Conservation (phyloP, 2,888 invertebrate genomes). For the Nomada ruficornis region DNA sequence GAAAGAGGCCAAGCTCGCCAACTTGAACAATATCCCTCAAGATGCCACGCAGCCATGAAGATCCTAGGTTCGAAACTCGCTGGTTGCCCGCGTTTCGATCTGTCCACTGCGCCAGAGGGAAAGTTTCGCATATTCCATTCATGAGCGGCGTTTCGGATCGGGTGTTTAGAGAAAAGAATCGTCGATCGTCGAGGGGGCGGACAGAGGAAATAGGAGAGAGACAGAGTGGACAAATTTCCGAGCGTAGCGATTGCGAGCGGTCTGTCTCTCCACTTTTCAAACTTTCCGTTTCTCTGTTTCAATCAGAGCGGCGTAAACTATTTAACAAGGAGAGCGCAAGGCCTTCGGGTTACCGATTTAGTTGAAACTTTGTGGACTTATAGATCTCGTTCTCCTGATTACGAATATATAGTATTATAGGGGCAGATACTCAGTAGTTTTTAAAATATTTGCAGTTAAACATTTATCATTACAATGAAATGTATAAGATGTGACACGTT, state of each 20-base stretch:
- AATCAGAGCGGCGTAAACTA: slow-evolving; percentile 4
- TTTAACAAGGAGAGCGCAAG: no score
- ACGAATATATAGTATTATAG: no score
- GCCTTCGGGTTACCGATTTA: no score
- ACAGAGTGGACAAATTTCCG: slow-evolving; percentile 16
- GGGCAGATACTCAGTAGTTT: no score
- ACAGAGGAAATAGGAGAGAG: background rate
- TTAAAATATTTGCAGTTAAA: no score
- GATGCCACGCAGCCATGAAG: slow-evolving; percentile 67
- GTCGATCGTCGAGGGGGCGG: slow-evolving; percentile 1
- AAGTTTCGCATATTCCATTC: slow-evolving; percentile 71
- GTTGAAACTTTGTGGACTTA: no score
- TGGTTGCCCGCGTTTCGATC: slow-evolving; percentile 35
- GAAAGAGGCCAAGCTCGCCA: slow-evolving; percentile 64
- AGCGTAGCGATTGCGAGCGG: slow-evolving; percentile 24
- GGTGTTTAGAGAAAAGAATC: slow-evolving; percentile 49
- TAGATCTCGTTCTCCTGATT: no score
- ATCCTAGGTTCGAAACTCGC: slow-evolving; percentile 73
- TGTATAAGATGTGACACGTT: no score
- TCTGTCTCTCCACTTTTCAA: slow-evolving; percentile 18
- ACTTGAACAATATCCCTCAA: slow-evolving; percentile 77
- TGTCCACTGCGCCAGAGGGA: slow-evolving; percentile 57
- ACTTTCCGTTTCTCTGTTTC: slow-evolving; percentile 35
- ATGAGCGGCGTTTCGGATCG: slow-evolving; percentile 57
- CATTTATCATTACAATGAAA: no score